Evolutionary conservation across 2,888 invertebrate genomes (phyloP), one percentile per base, ranked within the genome.

Genomic region (Lottia scabra): DNA sequence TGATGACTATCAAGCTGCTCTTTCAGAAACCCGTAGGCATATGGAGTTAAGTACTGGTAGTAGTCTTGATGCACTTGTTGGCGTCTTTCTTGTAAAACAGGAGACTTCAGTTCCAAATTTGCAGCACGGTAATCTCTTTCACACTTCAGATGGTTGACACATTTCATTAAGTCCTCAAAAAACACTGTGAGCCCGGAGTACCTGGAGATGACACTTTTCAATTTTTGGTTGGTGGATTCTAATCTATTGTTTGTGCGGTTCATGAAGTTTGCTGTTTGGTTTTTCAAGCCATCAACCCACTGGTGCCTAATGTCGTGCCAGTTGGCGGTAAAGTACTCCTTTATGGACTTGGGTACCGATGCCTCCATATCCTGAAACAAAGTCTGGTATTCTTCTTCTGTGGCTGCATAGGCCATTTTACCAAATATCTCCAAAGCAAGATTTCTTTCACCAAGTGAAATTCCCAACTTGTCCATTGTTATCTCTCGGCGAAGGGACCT

Each of bases 221-320:
- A 72, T 74, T 30, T 68, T 67, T 26, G 56, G 15, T 48, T 77
- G 70, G 56, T n/a, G 69, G 26, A 62, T 77, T n/a, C n/a, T n/a
- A n/a, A n/a, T n/a, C n/a, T n/a, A n/a, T n/a, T 77, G 71, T 73
- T 74, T 4, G 75, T 74, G 6, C 44, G 19, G n/a, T 19, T 73
- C n/a, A 70, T 15, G n/a, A 71, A 44, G 66, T 68, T 67, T 16
- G 16, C n/a, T 13, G 62, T 23, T 13, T 68, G 15, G 19, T 64
- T 23, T 19, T 73, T 75, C 23, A 75, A 45, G 5, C 77, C 73
- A 44, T 75, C 71, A 16, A 77, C 73, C 75, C 77, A 75, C 46
- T 77, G 30, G 4, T 44, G 16, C 13, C 67, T 3, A 19, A 77
- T 77, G 44, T 5, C 19, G 56, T 77, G 68, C 77, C 75, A 77